These are phyloP conservation scores for Gymnarchus niloticus DNA, from an alignment of 2,113 vertebrate genomes.

Conservation along the genomic window DNA sequence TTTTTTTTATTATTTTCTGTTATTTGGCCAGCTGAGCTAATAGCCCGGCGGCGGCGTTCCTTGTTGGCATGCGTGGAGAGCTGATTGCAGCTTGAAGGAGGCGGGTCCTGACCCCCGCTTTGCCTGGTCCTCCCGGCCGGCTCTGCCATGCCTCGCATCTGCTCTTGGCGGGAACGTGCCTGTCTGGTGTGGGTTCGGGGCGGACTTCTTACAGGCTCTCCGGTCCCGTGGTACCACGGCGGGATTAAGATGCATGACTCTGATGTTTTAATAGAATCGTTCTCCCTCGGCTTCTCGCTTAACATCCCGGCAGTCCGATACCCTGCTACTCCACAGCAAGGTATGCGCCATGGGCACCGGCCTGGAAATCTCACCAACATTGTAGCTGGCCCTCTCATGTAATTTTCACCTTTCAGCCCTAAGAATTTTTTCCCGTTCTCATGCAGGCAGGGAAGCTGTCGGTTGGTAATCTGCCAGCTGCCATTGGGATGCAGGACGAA, in stretches of 20 bases:
- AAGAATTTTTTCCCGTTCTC: not conserved
- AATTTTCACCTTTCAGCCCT: not conserved
- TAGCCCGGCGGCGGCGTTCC: too few species aligned
- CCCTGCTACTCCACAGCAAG: not conserved
- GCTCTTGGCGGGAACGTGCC: too few species aligned
- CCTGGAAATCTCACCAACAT: too few species aligned
- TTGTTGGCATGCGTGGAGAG: not conserved
- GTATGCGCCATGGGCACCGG: too few species aligned
- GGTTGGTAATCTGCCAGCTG: not conserved
- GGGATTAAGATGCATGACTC: not conserved
- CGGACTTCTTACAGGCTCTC: not conserved
- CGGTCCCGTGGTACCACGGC: not conserved
- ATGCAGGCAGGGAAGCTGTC: not conserved
- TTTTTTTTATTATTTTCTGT: not conserved
- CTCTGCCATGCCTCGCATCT: not conserved
- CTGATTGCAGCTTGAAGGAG: not conserved
- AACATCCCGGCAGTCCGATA: not conserved
- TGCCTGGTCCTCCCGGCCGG: too few species aligned
- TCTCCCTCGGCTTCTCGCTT: not conserved
- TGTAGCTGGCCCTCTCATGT: not conserved
- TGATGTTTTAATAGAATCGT: not conserved
- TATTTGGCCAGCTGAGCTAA: not conserved
- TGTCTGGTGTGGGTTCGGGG: too few species aligned
- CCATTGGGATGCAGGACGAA: not conserved
- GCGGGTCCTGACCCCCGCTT: not conserved